Evolutionary conservation across 92 coral and sea anemone species (phyloP), one percentile per base, ranked within the genome.

Genomic region (Porites divaricata): DNA sequence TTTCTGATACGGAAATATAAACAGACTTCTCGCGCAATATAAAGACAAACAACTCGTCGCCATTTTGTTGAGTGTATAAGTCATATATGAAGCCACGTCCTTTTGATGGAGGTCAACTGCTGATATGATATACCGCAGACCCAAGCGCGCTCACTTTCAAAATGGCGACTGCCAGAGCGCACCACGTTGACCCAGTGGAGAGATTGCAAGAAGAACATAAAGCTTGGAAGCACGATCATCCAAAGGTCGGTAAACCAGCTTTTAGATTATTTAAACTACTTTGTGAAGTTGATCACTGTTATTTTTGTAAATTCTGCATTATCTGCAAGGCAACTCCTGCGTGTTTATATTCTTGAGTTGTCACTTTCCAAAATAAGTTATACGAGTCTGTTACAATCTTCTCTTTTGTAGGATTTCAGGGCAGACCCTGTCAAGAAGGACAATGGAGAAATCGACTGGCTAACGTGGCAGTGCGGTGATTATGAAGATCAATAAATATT

Each of bases 391-490:
- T 17, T 41, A 26, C 17, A 35, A 70, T 12, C 45, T 11, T 67
- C 17, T 41, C 28, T 20, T 66, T 66, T 11, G 1, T 41, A 96
- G 98, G 98, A 93, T 67, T 96, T 96, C 72, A 81, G 88, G 41
- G 98, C 98, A 14, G 84, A 90, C 23, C 98, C 98, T 35, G 70
- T 52, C 6, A 78, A 86, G 78, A 76, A 35, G 78, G 89, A 90
- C 52, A 81, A 90, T 68, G 98, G 94, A 21, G 88, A 89, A 52
- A 61, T 76, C 13, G 98, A 96, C 78, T 90, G 95, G 98, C 79
- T 92, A 10, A 92, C 84, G 19, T 96, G 98, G 98, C 74, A 85
- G 70, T 95, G 98, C 88, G 98, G 98, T 93, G 84, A 90, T 85
- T 11, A 8, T 22, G 45, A 35, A 35, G 45, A 35, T 35, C 45